Evolutionary conservation across 2,888 invertebrate genomes (phyloP).

Genomic region (Drosophila paramelanica): DNA sequence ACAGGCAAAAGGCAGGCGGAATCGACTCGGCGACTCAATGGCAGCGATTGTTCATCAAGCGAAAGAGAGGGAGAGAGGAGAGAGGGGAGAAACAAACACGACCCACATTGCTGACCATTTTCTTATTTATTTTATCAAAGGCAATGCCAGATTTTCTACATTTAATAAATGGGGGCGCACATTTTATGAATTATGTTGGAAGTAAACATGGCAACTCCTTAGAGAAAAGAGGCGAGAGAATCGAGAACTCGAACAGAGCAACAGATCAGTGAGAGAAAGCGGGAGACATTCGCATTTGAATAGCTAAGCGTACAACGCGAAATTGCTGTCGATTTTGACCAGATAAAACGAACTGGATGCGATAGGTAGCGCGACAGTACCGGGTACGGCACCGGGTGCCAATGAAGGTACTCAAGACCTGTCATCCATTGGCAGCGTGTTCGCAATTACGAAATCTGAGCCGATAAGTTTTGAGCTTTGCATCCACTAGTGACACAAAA

Average conservation of each 20-base stretch:
- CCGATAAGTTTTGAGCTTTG: slow-evolving; percentile 19
- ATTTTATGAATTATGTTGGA: slow-evolving; percentile 57
- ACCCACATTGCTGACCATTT: slow-evolving; percentile 67
- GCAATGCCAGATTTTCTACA: slow-evolving; percentile 63
- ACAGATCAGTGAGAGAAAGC: not conserved
- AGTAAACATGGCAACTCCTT: slow-evolving; percentile 6
- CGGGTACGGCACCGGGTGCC: not conserved
- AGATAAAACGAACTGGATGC: slow-evolving; percentile 1
- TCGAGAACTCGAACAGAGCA: not conserved
- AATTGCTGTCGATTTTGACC: not conserved
- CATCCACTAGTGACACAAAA: slow-evolving; percentile 1
- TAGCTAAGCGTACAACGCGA: not conserved
- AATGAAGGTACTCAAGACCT: slow-evolving; percentile 7
- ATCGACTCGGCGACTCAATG: slow-evolving; percentile 51
- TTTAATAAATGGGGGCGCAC: slow-evolving; percentile 73
- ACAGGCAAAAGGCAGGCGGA: slow-evolving; percentile 6
- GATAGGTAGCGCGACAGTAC: not conserved
- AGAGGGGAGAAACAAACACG: slow-evolving; percentile 29
- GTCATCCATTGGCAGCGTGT: slow-evolving; percentile 14
- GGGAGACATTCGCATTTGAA: not conserved
- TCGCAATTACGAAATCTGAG: slow-evolving; percentile 24
- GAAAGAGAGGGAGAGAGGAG: slow-evolving; percentile 10
- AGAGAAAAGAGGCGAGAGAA: not conserved
- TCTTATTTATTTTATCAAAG: slow-evolving; percentile 72
- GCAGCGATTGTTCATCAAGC: slow-evolving; percentile 58